Conservation (phyloP, 1,140 invertebrate genomes). For the Rhopalosiphum maidis region DNA sequence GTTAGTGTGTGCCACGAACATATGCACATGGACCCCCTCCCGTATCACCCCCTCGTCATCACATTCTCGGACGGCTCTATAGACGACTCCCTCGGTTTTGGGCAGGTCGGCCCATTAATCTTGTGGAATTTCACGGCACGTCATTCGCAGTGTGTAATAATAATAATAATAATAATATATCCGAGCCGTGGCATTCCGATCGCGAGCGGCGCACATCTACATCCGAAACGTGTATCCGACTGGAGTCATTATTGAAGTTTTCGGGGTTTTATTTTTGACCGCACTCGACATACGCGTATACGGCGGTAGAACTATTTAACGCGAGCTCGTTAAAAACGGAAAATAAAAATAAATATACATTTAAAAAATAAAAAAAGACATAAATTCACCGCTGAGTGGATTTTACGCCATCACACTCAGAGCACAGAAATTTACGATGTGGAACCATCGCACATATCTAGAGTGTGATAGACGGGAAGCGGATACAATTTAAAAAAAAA, state of each 20-base stretch:
- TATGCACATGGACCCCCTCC: neutral
- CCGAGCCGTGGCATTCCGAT: neutral
- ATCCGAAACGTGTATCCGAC: neutral
- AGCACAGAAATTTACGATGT: conserved; percentile 22
- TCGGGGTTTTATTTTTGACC: neutral
- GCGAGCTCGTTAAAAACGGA: neutral
- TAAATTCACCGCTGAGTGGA: neutral
- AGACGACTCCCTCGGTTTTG: neutral
- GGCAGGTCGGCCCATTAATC: conserved; percentile 42
- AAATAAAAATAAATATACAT: neutral
- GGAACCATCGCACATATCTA: neutral
- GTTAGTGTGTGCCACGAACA: neutral
- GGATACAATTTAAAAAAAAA: neutral
- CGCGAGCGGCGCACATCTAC: neutral
- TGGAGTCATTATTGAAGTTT: neutral
- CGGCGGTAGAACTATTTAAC: neutral
- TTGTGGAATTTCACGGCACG: conserved; percentile 18
- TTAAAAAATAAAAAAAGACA: neutral
- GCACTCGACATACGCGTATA: neutral
- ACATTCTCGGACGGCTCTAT: neutral
- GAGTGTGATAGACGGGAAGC: neutral
- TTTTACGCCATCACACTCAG: neutral
- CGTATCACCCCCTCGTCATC: neutral
- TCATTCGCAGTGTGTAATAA: conserved; percentile 20
- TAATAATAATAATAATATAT: conserved; percentile 3